Evolutionary conservation across 2,888 invertebrate species (phyloP), one percentile per base, ranked within the genome.

Genomic region (Eupithecia vulgata): DNA sequence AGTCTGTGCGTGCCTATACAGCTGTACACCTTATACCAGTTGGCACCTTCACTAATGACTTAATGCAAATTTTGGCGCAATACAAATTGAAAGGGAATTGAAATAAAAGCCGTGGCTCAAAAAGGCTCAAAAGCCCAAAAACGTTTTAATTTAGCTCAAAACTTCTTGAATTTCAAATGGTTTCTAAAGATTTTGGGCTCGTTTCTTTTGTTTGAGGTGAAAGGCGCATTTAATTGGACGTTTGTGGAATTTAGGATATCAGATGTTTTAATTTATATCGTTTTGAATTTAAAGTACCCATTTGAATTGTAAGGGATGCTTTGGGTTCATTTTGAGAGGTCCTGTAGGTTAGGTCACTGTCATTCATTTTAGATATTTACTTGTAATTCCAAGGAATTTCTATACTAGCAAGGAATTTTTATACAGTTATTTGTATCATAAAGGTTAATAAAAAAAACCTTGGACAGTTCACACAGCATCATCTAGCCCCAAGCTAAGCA

Each of bases 221-320:
- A 72, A 75, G 71, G 67, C 40, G 35, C 48, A 52, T 76, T 77
- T 85, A 84, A 77, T 87, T 87, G 78, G 81, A 88, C 84, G 87
- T 84, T 88, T 86, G 85, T 81, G 80, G 82, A 85, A 79, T 84
- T 78, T 62, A 72, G 79, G 72, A 74, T 66, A 52, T 62, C 25
- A 62, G 34, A 34, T 45, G 62, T 64, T 62, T 35, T 37, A 57
- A 57, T 68, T 68, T 68, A 48, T 67, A 52, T 67, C 45, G 45
- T 67, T 52, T 48, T n/a, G 45, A 30, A 67, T 67, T 52, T 67
- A 52, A 65, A 65, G 35, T 42, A 40, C n/a, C n/a, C n/a, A n/a
- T 42, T 40, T 65, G 40, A 67, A 67, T 67, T 67, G 67, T 67
- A 30, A 30, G 25, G 34, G 34, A 34, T 61, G 34, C 15, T 8